These are phyloP conservation scores for Frankliniella intonsa DNA, from an alignment of 2,888 invertebrate genomes.

Conservation along the genomic window DNA sequence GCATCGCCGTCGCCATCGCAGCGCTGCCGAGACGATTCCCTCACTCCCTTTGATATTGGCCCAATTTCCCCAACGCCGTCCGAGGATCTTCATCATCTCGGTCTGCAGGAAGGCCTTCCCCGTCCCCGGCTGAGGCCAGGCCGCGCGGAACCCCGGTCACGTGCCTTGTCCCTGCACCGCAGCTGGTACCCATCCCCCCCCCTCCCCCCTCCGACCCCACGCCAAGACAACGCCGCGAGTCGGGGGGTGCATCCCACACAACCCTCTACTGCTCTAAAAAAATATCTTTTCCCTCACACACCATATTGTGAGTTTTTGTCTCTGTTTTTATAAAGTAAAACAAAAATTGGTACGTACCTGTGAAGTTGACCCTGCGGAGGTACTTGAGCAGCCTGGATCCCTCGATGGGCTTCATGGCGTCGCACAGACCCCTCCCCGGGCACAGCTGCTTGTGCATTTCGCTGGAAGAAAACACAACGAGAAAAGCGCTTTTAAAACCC, in stretches of 20 bases:
- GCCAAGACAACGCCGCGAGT: too few species aligned
- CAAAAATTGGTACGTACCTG: slow-evolving; percentile 60
- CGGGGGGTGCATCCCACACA: neutral
- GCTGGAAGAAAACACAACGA: neutral
- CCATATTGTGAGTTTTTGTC: too few species aligned
- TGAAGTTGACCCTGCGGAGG: slow-evolving; percentile 78
- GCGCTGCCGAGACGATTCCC: too few species aligned
- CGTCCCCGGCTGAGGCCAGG: neutral
- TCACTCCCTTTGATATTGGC: neutral
- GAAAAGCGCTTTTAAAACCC: neutral
- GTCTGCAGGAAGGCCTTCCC: neutral
- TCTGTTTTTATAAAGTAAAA: neutral
- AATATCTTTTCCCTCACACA: too few species aligned
- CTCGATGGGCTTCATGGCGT: slow-evolving; percentile 84
- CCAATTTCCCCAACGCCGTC: neutral
- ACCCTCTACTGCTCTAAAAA: too few species aligned
- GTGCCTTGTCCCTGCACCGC: too few species aligned
- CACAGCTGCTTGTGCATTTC: slow-evolving; percentile 85
- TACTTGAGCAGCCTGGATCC: slow-evolving; percentile 79
- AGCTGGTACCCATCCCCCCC: neutral
- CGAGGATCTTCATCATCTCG: neutral
- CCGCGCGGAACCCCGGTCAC: neutral
- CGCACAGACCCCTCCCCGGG: slow-evolving; percentile 72
- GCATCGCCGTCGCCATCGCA: too few species aligned
- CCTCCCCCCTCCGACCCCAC: neutral